phyloP scores from a whole-genome alignment of 2,888 invertebrate genomes.

The Sinotaia quadrata region DNA sequence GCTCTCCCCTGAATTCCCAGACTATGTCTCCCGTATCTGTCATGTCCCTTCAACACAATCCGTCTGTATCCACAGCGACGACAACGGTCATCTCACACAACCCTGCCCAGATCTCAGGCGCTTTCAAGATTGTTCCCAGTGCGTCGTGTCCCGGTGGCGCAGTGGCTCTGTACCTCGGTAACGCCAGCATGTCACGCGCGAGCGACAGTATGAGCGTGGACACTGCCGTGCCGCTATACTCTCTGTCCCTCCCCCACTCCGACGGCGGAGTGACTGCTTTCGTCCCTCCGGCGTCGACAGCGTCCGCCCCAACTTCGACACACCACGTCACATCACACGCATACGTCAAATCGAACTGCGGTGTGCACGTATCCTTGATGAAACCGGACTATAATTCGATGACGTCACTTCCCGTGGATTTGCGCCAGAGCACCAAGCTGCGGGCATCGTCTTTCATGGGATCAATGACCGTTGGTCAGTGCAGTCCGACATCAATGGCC shows the following conservation, averaged over 20 bases:
- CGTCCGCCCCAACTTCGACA: not conserved
- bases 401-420: slow-evolving; percentile 8
- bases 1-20: not conserved
- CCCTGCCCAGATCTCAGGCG: not conserved
- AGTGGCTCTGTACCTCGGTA: slow-evolving; percentile 23
- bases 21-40: not conserved
- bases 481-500: slow-evolving; percentile 27
- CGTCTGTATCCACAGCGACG: not conserved
- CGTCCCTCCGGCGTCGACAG: slow-evolving; percentile 2
- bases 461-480: no score
- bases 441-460: not conserved
- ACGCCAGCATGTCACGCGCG: not conserved
- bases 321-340: not conserved
- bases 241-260: slow-evolving; percentile 2
- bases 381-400: not conserved
- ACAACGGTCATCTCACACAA: not conserved
- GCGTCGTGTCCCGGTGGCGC: slow-evolving; percentile 8
- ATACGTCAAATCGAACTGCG: not conserved
- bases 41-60: slow-evolving; percentile 1
- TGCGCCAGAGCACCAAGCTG: slow-evolving; percentile 6
- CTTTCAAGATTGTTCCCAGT: slow-evolving; percentile 28
- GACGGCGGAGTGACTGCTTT: slow-evolving; percentile 12
- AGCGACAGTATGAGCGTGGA: slow-evolving; percentile 16
- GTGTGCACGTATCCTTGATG: slow-evolving; percentile 4
- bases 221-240: slow-evolving; percentile 24